phyloP scores from a whole-genome alignment of 2,113 vertebrate species.

The Rhodinocichla rosea region DNA sequence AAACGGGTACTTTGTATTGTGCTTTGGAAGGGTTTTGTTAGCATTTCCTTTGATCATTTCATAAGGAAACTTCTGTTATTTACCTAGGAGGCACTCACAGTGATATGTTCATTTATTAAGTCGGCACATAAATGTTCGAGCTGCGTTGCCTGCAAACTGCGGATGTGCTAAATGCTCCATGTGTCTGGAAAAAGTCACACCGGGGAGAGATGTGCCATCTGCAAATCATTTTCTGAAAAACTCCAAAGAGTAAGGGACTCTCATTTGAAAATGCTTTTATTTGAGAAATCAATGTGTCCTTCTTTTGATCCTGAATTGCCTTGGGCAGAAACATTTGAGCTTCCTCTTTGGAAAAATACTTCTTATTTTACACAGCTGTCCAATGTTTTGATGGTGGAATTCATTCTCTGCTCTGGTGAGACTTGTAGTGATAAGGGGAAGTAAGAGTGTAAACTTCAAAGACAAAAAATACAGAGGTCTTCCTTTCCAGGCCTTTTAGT shows the following conservation, averaged over 20 bases:
- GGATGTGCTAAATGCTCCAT: background rate
- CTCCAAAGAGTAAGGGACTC: conserved; percentile 28
- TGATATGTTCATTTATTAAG: background rate
- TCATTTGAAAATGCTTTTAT: conserved; percentile 30
- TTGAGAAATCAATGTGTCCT: conserved; percentile 36
- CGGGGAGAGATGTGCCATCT: background rate
- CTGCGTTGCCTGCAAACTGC: background rate
- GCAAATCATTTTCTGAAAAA: conserved; percentile 45
- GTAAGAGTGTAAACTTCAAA: conserved; percentile 25
- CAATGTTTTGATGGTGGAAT: conserved; percentile 4
- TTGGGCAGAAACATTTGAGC: conserved; percentile 50
- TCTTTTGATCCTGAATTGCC: conserved; percentile 55
- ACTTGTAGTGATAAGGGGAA: conserved; percentile 1
- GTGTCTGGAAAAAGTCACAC: conserved; percentile 16
- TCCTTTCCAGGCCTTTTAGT: background rate
- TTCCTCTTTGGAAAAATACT: conserved; percentile 16
- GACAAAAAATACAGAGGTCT: background rate
- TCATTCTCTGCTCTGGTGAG: conserved; percentile 12
- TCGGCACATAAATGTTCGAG: background rate
- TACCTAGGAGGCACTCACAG: conserved; percentile 7
- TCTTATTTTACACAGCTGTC: conserved; percentile 33
- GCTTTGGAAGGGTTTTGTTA: conserved; percentile 32
- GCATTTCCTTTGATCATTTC: conserved; percentile 23
- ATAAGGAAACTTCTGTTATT: conserved; percentile 34
- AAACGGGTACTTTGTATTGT: conserved; percentile 12